Evolutionary conservation across 2,888 invertebrate species (phyloP), one percentile per base, ranked within the genome.

Genomic region (Clusia tigrina): DNA sequence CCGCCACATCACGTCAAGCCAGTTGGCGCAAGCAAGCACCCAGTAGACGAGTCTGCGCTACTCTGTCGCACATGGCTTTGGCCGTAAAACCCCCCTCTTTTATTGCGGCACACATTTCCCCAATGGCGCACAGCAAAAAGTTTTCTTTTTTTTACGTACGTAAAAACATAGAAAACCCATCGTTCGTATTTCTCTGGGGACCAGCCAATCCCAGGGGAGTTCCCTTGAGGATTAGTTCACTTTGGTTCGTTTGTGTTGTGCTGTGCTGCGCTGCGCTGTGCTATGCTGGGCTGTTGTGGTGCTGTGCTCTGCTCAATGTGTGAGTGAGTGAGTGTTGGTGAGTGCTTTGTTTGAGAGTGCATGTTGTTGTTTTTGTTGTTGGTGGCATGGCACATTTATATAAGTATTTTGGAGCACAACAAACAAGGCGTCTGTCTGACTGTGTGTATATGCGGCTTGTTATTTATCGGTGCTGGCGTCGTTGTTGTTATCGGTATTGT

Each of bases 171-270:
- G 81, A 82, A 82, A 82, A 82, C 78, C 83, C 83, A 82, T 82
- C 81, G 81, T 81, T 78, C 78, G 79, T 79, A 82, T 82, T 81
- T 81, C 83, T 82, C 83, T 65, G 71, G 83, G 81, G 83, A 81
- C 74, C 77, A 74, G 74, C 74, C 77, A 80, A 80, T 82, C 83
- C 82, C 82, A 72, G 67, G 77, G 81, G 83, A 76, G 71, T 74
- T 73, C 62, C 73, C 76, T 69, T 61, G 68, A 75, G 76, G 70
- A 75, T 74, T 75, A 73, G 69, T 74, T 74, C 67, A 68, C 68
- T 70, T 69, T 61, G 67, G 66, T 66, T 64, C 65, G 55, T 53
- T 46, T 68, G 62, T 64, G 64, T 62, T 66, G 66, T 66, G n/a
- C n/a, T n/a, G n/a, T n/a, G n/a, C n/a, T n/a, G n/a, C n/a, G n/a